These are phyloP conservation scores for Fragum fragum DNA, from an alignment of 2,888 invertebrate species.

Conservation along the genomic window DNA sequence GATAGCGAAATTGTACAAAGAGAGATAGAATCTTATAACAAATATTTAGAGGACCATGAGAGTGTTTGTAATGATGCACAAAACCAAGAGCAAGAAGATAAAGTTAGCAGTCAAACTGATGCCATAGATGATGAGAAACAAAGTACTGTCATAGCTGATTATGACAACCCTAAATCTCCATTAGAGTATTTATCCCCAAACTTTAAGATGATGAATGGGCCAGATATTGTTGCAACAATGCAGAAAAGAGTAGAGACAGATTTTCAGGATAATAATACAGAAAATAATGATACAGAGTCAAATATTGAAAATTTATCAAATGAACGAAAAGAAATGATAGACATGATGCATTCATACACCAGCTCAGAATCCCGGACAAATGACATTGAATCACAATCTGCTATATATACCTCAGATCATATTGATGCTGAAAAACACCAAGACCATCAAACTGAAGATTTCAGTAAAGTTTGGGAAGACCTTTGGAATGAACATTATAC, in stretches of 20 bases:
- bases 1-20: too few relatives aligned
- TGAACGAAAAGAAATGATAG: constrained; percentile 70
- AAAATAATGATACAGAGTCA: constrained; percentile 39
- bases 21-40: too few relatives aligned
- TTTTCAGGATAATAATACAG: constrained; percentile 31
- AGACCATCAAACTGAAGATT: constrained; percentile 32
- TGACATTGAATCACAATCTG: neutral
- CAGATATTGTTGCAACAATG: constrained; percentile 53
- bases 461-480: constrained; percentile 75
- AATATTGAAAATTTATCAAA: constrained; percentile 66
- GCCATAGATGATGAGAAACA: neutral
- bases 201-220: constrained; percentile 49
- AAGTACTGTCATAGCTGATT: neutral
- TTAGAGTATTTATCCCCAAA: constrained; percentile 44
- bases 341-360: constrained; percentile 79
- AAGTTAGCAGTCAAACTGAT: neutral
- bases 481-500: constrained; percentile 84
- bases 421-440: constrained; percentile 26
- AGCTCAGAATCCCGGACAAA: constrained; percentile 5
- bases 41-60: too few relatives aligned
- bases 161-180: constrained; percentile 38
- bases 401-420: constrained; percentile 4
- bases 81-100: too few relatives aligned
- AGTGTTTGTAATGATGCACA: too few relatives aligned
- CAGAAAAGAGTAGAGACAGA: constrained; percentile 42